Evolutionary conservation across 1,140 invertebrate species (phyloP).

Genomic region (Thrips palmi): DNA sequence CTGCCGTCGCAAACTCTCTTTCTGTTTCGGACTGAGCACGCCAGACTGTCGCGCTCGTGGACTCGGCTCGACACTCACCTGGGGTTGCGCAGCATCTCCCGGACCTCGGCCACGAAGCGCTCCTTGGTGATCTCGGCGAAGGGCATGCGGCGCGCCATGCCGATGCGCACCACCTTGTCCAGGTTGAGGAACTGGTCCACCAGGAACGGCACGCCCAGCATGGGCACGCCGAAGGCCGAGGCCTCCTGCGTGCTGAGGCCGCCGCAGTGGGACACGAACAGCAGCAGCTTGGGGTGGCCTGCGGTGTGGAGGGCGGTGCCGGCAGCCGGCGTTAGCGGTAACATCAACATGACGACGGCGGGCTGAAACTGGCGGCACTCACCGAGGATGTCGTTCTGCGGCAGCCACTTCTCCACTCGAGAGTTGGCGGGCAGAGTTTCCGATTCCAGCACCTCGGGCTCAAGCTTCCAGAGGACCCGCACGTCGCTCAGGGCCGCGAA

Average conservation of each 20-base stretch:
- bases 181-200: slow-evolving; percentile 21
- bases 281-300: slow-evolving; percentile 22
- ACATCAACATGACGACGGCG: no score
- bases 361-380: slow-evolving; percentile 31
- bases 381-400: no score
- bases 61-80: slow-evolving; percentile 20
- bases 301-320: no score
- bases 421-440: slow-evolving; percentile 18
- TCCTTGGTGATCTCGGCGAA: slow-evolving; percentile 21
- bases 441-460: no score
- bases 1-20: no score
- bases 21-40: no score
- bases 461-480: no score
- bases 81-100: slow-evolving; percentile 17
- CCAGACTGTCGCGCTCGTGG: no score
- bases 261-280: slow-evolving; percentile 31
- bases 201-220: slow-evolving; percentile 19
- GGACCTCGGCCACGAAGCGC: slow-evolving; percentile 12
- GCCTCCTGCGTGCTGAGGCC: slow-evolving; percentile 26
- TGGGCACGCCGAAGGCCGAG: slow-evolving; percentile 24
- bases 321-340: no score
- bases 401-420: slow-evolving; percentile 12
- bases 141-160: slow-evolving; percentile 19
- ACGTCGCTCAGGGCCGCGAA: no score
- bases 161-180: slow-evolving; percentile 9